Percentiles rank a stretch among this genome's conserved stretches.
phyloP scores from a whole-genome alignment of 1,140 invertebrate genomes.

The Acyrthosiphon pisum region DNA sequence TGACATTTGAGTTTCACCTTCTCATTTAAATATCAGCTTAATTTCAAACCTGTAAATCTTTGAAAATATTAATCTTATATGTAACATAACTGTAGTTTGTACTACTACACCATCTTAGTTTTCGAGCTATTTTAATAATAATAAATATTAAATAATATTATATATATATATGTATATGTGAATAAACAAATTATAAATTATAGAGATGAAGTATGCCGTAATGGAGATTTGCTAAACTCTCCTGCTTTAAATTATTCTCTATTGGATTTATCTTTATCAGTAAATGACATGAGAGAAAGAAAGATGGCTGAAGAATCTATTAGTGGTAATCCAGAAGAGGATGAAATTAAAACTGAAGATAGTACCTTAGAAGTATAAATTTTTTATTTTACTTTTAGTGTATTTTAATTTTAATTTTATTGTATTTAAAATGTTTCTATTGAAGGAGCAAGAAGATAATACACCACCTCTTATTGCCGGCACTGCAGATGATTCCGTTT shows the following conservation, averaged over 20 bases:
- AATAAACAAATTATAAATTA: conserved; percentile 10
- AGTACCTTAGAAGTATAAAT: conserved; percentile 21
- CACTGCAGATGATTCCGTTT: conserved; percentile 61
- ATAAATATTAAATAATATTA: neutral
- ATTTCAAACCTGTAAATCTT: too few species aligned
- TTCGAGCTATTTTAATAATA: neutral
- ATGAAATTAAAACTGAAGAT: conserved; percentile 53
- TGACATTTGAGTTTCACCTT: too few species aligned
- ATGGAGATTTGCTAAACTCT: conserved; percentile 82
- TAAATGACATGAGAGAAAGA: conserved; percentile 59
- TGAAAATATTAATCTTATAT: too few species aligned
- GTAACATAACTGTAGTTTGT: too few species aligned
- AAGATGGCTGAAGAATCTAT: conserved; percentile 61
- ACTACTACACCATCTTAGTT: neutral
- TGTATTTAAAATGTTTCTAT: neutral
- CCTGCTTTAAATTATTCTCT: conserved; percentile 84
- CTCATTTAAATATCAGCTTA: too few species aligned
- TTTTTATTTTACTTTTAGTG: neutral
- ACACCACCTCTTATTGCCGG: conserved; percentile 58
- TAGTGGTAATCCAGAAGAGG: conserved; percentile 61
- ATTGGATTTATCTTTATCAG: conserved; percentile 73
- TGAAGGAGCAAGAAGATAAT: conserved; percentile 57
- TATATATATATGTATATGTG: neutral
- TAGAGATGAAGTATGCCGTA: conserved; percentile 74
- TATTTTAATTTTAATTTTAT: neutral